These are phyloP conservation scores for Triplophysa bombifrons DNA, from an alignment of 2,797 vertebrate species.

Conservation along the genomic window DNA sequence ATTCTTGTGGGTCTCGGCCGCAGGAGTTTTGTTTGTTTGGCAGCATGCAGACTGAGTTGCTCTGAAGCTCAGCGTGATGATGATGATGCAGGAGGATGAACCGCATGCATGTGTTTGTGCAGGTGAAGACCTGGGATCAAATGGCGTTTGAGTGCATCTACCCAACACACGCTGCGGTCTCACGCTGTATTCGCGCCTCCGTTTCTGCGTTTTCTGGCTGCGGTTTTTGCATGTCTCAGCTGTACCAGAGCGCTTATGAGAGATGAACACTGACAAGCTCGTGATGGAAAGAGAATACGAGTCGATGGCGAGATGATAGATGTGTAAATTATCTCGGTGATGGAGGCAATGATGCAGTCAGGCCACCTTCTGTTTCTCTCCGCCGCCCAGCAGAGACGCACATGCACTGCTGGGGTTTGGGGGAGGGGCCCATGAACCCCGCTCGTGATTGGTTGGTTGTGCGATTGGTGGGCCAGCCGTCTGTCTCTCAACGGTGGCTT, in stretches of 20 bases:
- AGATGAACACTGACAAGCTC: conserved; percentile 92
- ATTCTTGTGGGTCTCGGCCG: not conserved
- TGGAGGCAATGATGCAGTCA: conserved; percentile 99
- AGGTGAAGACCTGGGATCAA: conserved; percentile 1
- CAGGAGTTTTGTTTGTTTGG: conserved; percentile 30
- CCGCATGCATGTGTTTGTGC: conserved; percentile 8
- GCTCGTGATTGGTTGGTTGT: conserved; percentile 83
- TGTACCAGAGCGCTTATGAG: conserved; percentile 83
- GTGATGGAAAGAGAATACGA: conserved; percentile 78
- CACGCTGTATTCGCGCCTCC: not conserved
- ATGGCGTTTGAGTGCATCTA: not conserved
- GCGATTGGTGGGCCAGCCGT: conserved; percentile 35
- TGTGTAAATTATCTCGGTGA: conserved; percentile 99
- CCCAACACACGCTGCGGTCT: not conserved
- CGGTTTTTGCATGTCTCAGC: conserved; percentile 73
- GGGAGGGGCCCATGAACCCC: conserved; percentile 72
- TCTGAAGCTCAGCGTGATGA: not conserved
- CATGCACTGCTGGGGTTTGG: conserved; percentile 61
- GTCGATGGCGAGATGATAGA: conserved; percentile 99
- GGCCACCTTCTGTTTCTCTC: conserved; percentile 96
- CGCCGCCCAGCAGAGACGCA: conserved; percentile 69
- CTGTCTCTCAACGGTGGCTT: not conserved
- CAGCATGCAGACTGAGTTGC: not conserved
- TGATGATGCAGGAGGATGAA: not conserved
- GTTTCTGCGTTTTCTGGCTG: conserved; percentile 48